Evolutionary conservation across 2,113 vertebrate genomes (phyloP), one percentile per base, ranked within the genome.

Genomic region (Syrmaticus mikado): DNA sequence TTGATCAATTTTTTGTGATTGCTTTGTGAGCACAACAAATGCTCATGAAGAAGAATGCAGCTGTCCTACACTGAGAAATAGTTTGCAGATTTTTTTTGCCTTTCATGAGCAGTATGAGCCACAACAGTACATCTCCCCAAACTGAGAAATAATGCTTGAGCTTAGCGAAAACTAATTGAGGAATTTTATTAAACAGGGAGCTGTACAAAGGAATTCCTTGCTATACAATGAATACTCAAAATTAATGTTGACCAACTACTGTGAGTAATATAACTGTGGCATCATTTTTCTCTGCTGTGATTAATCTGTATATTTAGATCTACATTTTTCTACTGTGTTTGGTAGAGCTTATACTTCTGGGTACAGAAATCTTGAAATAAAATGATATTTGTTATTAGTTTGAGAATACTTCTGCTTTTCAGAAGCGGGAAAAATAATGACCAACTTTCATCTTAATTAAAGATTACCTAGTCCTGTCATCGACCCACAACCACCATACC

Each of bases 11-110:
- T 67, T 10, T 82, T 19, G 1, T 22, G 32, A 30, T 38, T 58
- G 6, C 21, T 75, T 25, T 68, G 48, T n/a, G 58, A 73, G 48
- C 40, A 16, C 1, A 1, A 5, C 0, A 0, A 28, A 50, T n/a
- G 6, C 58, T 75, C 8, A 2, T 19, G 32, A 55, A 16, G 28
- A 46, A 32, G 62, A 28, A 10, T 28, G 6, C 40, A 45, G 58
- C 43, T 67, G 85, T 67, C 22, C 53, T 65, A 1, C 21, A 11
- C 62, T 82, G 71, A 55, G 46, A 72, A 85, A 36, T 13, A 71
- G 3, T 13, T 24, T 34, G 28, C 38, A 65, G 62, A 55, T 17
- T 43, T 75, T 75, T 78, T 78, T 60, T 82, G 38, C n/a, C 52
- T 92, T 79, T 21, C 13, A 4, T 32, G 15, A 82, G 13, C 40